Evolutionary conservation across 2,797 vertebrate genomes (phyloP).

Genomic region (Myripristis jacobus): DNA sequence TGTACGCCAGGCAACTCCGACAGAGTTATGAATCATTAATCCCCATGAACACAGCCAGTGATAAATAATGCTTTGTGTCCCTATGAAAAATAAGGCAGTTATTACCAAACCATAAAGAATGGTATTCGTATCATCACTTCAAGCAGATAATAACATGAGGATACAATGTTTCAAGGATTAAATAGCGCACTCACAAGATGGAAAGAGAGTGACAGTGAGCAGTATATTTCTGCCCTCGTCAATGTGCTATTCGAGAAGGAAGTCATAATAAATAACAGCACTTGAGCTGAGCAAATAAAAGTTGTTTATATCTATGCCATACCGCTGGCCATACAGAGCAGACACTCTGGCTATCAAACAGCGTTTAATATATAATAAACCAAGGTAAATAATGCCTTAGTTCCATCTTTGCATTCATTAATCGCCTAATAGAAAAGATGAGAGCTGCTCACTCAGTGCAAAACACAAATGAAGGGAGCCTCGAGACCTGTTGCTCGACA

Average conservation of each 20-base stretch:
- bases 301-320: slow-evolving; percentile 64
- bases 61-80: slow-evolving; percentile 78
- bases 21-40: slow-evolving; percentile 84
- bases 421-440: slow-evolving; percentile 14
- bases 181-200: slow-evolving; percentile 49
- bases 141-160: slow-evolving; percentile 74
- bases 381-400: slow-evolving; percentile 60
- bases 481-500: slow-evolving; percentile 48
- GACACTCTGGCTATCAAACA: slow-evolving; percentile 59
- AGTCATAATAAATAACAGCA: slow-evolving; percentile 73
- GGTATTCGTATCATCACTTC: slow-evolving; percentile 74
- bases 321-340: slow-evolving; percentile 43
- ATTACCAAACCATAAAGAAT: slow-evolving; percentile 82
- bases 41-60: slow-evolving; percentile 74
- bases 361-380: slow-evolving; percentile 63
- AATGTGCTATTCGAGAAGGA: slow-evolving; percentile 47
- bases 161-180: slow-evolving; percentile 73
- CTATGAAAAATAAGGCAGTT: slow-evolving; percentile 82
- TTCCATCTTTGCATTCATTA: slow-evolving; percentile 31
- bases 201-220: slow-evolving; percentile 56
- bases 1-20: slow-evolving; percentile 74
- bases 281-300: slow-evolving; percentile 70
- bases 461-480: slow-evolving; percentile 30
- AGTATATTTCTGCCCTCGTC: slow-evolving; percentile 65
- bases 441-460: slow-evolving; percentile 21